Evolutionary conservation across 2,888 invertebrate species (phyloP).

Genomic region (Aspidiotus rigidus): DNA sequence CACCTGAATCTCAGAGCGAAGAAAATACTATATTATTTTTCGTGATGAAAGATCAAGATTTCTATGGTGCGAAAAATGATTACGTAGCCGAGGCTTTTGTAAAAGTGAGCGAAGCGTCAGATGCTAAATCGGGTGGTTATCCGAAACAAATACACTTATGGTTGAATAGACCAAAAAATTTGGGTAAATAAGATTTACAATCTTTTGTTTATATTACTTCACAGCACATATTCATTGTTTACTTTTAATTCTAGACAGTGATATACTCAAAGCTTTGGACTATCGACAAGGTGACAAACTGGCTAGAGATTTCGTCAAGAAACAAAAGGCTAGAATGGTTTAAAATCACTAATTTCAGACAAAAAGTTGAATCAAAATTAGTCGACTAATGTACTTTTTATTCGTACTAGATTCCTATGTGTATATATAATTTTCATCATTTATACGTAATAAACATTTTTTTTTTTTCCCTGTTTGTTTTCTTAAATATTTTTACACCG

Average conservation of each 20-base stretch:
- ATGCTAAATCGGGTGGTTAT: constrained; percentile 49
- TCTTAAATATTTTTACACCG: no score
- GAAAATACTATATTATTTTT: constrained; percentile 70
- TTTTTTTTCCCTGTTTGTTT: no score
- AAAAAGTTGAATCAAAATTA: no score
- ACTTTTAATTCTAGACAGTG: constrained; percentile 49
- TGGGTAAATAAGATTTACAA: constrained; percentile 46
- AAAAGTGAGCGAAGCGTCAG: constrained; percentile 62
- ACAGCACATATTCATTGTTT: background rate
- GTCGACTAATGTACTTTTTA: no score
- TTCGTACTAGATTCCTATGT: no score
- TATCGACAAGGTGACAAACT: constrained; percentile 76
- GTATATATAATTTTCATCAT: no score
- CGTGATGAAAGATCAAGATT: constrained; percentile 91
- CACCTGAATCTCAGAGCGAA: constrained; percentile 49
- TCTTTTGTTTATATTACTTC: background rate
- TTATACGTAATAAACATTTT: no score
- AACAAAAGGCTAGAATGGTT: constrained; percentile 54
- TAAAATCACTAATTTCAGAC: no score
- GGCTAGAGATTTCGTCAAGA: constrained; percentile 81
- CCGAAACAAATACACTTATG: constrained; percentile 58
- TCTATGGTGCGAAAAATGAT: constrained; percentile 80
- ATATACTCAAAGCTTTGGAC: constrained; percentile 67
- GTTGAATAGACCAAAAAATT: constrained; percentile 56
- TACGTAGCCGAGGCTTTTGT: constrained; percentile 92